Base-by-base conservation (phyloP, 1,140 invertebrate species). In the Bradysia coprophila region DNA sequence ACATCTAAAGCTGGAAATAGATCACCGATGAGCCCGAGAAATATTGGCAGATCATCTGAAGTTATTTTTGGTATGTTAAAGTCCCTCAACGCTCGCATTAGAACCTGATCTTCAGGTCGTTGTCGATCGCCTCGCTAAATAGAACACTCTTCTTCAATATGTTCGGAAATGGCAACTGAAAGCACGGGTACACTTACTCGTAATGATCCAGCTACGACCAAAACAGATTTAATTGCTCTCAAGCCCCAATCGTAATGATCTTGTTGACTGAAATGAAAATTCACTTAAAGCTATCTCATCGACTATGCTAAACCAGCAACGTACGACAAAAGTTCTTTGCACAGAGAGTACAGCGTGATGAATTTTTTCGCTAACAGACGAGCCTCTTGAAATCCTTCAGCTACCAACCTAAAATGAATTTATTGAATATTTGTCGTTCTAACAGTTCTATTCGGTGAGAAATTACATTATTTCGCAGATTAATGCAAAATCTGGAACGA, bases 181-280 rank as follows among this genome's bases (percentile, higher is more conserved):
- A 5, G 24, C 6, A 28, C 6, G 13, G 13, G 13, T 8, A 28
- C 13, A 13, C 13, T 28, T 50, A 75, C 72, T 60, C 76, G 77
- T 8, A 82, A 63, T 28, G 86, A 78, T 37, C 90, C 90, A 47
- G 88, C 89, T 5, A 93, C 87, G 0, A 92, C 87, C 11, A 94
- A 65, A 3, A 93, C 86, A 41, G 87, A 91, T 57, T 93, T 93
- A 43, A 94, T 92, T 34, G 88, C 89, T 52, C 90, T 63, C 21
- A 94, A 62, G 33, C 89, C 89, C 88, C 88, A 94, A 67, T 94
- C 89, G 51, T 94, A 94, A 58, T 94, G 89, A 57, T 92, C 88
- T 57, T 94, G 89, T 60, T 91, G n/a, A n/a, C n/a, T n/a, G n/a
- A n/a, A n/a, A n/a, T n/a, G n/a, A n/a, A n/a, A n/a, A n/a, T n/a